These are phyloP conservation scores for Leucosticte australis DNA, from an alignment of 2,113 vertebrate genomes.

Conservation along the genomic window DNA sequence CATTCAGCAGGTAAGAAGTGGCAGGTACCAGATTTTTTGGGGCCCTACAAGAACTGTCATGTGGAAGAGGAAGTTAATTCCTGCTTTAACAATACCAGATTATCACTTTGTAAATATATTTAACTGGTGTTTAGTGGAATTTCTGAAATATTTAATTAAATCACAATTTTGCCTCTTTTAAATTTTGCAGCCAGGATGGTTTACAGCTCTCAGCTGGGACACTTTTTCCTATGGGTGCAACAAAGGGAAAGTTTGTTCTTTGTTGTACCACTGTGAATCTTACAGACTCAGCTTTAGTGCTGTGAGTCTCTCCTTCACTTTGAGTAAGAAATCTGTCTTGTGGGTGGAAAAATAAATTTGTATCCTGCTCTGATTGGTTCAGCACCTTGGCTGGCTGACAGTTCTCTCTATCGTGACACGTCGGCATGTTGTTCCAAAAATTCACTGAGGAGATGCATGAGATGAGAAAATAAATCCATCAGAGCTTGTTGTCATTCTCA, in stretches of 20 bases:
- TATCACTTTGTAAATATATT: neutral
- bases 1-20: neutral
- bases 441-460: neutral
- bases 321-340: neutral
- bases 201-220: neutral
- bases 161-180: neutral
- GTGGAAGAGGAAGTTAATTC: neutral
- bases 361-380: neutral
- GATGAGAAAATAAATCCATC: neutral
- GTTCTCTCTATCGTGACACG: rapidly evolving
- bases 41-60: neutral
- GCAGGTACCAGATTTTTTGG: neutral
- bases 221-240: neutral
- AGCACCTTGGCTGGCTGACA: neutral
- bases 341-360: neutral
- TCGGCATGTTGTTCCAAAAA: neutral
- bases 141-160: neutral
- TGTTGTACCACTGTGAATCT: neutral
- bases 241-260: neutral
- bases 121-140: neutral
- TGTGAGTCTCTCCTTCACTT: neutral
- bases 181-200: neutral
- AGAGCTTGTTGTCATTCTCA: neutral
- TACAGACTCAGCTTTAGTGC: neutral
- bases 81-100: neutral